phyloP scores from a whole-genome alignment of 2,113 vertebrate species.

The Actenoides hombroni region DNA sequence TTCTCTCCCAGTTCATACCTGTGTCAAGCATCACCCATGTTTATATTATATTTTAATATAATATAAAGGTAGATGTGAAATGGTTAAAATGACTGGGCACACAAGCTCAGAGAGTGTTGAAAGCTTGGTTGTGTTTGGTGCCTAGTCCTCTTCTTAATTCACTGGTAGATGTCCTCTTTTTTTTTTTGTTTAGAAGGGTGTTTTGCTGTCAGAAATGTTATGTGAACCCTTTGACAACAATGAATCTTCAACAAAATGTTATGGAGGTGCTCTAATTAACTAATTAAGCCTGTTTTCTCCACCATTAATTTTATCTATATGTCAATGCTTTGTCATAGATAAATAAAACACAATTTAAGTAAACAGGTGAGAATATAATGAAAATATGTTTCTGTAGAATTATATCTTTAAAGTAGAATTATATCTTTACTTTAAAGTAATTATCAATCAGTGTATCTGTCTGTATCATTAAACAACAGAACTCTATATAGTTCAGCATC shows the following conservation, averaged over 20 bases:
- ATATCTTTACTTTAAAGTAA: background rate
- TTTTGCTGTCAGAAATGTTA: background rate
- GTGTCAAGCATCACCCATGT: background rate
- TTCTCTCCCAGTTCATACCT: background rate
- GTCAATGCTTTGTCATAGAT: background rate
- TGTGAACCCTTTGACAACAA: background rate
- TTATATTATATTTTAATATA: background rate
- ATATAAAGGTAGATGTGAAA: background rate
- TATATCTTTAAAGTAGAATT: background rate
- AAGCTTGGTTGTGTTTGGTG: background rate
- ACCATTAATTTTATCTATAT: background rate
- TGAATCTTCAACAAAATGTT: background rate
- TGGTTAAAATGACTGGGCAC: background rate
- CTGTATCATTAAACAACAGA: background rate
- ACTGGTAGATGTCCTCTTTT: background rate
- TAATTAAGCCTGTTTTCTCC: background rate
- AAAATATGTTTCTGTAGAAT: background rate
- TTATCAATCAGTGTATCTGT: background rate
- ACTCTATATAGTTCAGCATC: background rate
- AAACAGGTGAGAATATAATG: background rate
- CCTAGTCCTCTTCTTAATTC: background rate
- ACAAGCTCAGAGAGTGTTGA: background rate
- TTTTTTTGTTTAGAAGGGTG: background rate
- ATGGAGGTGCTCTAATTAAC: background rate
- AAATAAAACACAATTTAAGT: background rate